These are phyloP conservation scores for Ophiothrix spiculata DNA, from an alignment of 35 echinoderm and acorn worm species.

Conservation along the genomic window DNA sequence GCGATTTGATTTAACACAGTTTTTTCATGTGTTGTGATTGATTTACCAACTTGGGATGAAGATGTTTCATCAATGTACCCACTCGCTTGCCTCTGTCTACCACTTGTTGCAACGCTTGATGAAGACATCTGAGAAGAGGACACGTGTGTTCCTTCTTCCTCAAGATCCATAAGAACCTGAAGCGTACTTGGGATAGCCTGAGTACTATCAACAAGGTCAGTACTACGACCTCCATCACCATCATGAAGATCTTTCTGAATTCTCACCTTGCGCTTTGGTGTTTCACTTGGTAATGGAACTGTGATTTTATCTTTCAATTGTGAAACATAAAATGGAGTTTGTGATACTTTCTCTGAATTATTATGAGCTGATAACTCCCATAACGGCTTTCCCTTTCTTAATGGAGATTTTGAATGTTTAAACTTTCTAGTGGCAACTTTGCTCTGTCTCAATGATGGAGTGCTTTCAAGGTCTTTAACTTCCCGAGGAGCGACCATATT, in stretches of 20 bases:
- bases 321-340: constrained; percentile 1
- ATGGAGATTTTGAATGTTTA: neutral
- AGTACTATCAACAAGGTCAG: no score
- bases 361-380: constrained; percentile 1
- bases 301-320: neutral
- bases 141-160: neutral
- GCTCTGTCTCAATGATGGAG: constrained; percentile 6
- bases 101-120: neutral
- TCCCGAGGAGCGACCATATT: neutral
- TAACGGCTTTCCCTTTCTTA: neutral
- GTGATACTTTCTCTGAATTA: neutral
- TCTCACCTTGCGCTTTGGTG: neutral
- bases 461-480: neutral
- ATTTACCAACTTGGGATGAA: neutral
- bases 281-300: neutral
- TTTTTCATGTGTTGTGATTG: constrained; percentile 3
- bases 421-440: constrained; percentile 3
- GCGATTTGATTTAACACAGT: constrained; percentile 30
- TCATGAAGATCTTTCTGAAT: neutral
- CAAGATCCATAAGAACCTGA: neutral
- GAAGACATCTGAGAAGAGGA: neutral
- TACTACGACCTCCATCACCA: no score
- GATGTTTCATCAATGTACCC: neutral
- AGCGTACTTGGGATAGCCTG: neutral
- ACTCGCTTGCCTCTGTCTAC: neutral